Conservation (phyloP, 2,113 vertebrate species). For the Micronycteris hirsuta region DNA sequence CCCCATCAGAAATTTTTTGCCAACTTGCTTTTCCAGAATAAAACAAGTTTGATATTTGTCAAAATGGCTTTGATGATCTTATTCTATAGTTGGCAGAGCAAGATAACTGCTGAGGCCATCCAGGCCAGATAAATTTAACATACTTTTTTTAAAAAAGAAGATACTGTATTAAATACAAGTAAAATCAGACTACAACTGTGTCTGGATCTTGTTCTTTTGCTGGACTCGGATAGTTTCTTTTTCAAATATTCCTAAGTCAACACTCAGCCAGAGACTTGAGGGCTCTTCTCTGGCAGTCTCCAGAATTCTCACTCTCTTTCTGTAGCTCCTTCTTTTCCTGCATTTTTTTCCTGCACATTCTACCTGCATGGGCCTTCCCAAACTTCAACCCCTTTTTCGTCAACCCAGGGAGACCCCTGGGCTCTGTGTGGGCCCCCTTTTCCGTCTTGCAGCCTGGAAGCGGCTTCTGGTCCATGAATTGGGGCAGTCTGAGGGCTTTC, state of each 20-base stretch:
- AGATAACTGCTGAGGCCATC: neutral
- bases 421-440: neutral
- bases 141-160: neutral
- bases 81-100: neutral
- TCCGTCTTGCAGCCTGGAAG: neutral
- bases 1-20: neutral
- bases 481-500: neutral
- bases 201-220: neutral
- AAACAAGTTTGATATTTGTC: neutral
- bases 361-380: neutral
- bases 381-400: neutral
- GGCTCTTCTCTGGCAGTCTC: neutral
- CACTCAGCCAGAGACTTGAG: neutral
- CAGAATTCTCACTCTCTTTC: neutral
- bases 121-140: neutral
- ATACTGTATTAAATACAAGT: neutral
- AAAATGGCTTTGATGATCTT: neutral
- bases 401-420: neutral
- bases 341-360: neutral
- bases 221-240: neutral
- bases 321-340: neutral
- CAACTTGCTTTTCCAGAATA: neutral
- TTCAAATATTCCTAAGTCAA: neutral
- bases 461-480: neutral
- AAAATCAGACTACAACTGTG: rapidly evolving